These are phyloP conservation scores for Pachypanchax playfairii DNA, from an alignment of 2,113 vertebrate genomes.

Conservation along the genomic window DNA sequence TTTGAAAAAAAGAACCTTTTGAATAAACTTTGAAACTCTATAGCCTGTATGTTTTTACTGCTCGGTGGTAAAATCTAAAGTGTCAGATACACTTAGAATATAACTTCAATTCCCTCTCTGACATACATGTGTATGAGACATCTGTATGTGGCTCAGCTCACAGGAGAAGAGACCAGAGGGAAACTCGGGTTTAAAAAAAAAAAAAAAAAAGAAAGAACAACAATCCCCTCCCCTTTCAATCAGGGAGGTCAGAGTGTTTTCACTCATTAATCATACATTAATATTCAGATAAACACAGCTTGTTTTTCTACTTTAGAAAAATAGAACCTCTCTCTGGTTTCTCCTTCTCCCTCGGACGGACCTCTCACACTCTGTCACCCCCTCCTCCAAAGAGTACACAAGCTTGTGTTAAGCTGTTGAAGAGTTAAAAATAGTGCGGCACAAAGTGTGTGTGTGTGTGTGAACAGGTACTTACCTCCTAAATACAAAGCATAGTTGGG, in stretches of 20 bases:
- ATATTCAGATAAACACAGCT: conserved; percentile 74
- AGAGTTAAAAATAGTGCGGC: conserved; percentile 66
- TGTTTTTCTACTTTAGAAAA: conserved; percentile 74
- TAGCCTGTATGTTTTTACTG: neutral
- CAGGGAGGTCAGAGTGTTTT: conserved; percentile 66
- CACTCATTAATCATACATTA: conserved; percentile 79
- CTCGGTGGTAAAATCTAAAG: neutral
- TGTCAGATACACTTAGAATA: neutral
- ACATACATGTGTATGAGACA: neutral
- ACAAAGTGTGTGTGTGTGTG: conserved; percentile 55
- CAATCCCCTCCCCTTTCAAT: conserved; percentile 69
- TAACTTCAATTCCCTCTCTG: neutral
- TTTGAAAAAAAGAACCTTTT: neutral
- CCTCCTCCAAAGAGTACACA: conserved; percentile 25
- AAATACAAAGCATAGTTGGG: conserved; percentile 52
- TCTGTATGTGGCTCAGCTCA: conserved; percentile 33
- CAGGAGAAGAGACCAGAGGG: conserved; percentile 16
- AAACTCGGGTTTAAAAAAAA: neutral
- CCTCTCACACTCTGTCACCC: conserved; percentile 29
- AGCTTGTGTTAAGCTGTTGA: conserved; percentile 61
- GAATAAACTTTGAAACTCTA: neutral
- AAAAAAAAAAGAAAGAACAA: conserved; percentile 52
- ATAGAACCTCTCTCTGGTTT: conserved; percentile 47
- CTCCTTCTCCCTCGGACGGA: conserved; percentile 14
- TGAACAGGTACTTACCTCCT: conserved; percentile 71